Evolutionary conservation across 30 jellyfish, hydroid and myxozoan genomes (phyloP).

Genomic region (Turritopsis rubra): DNA sequence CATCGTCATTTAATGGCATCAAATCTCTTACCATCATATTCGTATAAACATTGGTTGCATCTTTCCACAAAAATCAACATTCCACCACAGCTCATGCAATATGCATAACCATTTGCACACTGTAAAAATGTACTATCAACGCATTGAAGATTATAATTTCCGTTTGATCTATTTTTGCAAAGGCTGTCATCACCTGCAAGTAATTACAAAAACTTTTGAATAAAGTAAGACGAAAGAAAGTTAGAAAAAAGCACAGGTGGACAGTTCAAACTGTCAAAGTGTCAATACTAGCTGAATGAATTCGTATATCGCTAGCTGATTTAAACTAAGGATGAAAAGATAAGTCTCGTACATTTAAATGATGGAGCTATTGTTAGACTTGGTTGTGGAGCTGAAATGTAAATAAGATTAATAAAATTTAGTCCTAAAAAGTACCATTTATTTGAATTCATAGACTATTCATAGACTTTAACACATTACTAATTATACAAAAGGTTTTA

Average conservation of each 20-base stretch:
- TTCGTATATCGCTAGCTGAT: too few relatives aligned
- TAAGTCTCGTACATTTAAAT: background rate
- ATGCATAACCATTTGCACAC: background rate
- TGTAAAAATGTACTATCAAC: background rate
- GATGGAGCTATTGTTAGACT: background rate
- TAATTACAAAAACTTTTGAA: background rate
- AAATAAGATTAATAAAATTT: too few relatives aligned
- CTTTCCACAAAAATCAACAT: background rate
- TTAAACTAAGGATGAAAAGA: too few relatives aligned
- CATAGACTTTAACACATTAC: too few relatives aligned
- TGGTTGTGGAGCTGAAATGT: background rate
- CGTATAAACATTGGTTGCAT: background rate
- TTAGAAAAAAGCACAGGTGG: too few relatives aligned
- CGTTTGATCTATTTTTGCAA: constrained; percentile 2
- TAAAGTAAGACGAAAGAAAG: too few relatives aligned
- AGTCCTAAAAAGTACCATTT: too few relatives aligned
- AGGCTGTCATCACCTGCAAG: background rate
- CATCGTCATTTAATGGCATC: background rate
- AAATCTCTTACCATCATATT: background rate
- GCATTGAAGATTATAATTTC: background rate
- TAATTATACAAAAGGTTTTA: too few relatives aligned
- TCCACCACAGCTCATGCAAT: background rate
- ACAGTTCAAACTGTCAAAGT: too few relatives aligned
- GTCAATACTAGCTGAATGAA: too few relatives aligned
- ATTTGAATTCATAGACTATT: too few relatives aligned